Evolutionary conservation across 2,797 vertebrate genomes (phyloP).

Genomic region (Tiaroga cobitis): DNA sequence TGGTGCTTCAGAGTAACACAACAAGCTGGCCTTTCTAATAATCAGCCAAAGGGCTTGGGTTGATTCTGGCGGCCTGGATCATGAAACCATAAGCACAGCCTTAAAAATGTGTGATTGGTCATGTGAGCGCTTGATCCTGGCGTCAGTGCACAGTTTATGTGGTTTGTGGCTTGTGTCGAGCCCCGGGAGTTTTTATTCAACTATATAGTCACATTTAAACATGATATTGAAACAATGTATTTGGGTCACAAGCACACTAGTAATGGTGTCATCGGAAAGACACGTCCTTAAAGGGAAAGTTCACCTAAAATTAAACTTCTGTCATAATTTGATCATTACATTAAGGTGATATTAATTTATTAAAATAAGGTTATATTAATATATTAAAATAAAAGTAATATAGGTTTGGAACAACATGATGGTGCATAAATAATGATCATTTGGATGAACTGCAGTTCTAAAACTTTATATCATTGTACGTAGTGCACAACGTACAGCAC

Average conservation of each 20-base stretch:
- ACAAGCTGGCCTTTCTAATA: conserved; percentile 51
- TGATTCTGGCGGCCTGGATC: conserved; percentile 6
- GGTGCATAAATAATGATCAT: not conserved
- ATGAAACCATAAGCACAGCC: conserved; percentile 41
- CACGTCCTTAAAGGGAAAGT: not conserved
- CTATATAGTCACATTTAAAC: not conserved
- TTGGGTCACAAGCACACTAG: not conserved
- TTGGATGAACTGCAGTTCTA: not conserved
- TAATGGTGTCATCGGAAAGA: not conserved
- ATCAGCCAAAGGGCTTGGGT: conserved; percentile 34
- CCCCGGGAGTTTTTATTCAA: not conserved
- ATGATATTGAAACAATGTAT: not conserved
- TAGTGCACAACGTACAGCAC: not conserved
- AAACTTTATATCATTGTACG: not conserved
- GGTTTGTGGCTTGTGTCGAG: not conserved
- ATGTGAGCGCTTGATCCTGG: conserved; percentile 54
- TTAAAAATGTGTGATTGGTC: conserved; percentile 55
- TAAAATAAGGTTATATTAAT: too few relatives aligned
- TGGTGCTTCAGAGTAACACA: conserved; percentile 15
- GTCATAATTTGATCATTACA: not conserved
- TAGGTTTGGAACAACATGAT: not conserved
- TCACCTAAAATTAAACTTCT: not conserved
- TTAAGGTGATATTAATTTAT: too few relatives aligned
- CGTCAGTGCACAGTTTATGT: not conserved
- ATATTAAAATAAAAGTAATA: too few relatives aligned